These are phyloP conservation scores for Sycophila texana DNA, from an alignment of 2,888 invertebrate genomes.

Conservation along the genomic window DNA sequence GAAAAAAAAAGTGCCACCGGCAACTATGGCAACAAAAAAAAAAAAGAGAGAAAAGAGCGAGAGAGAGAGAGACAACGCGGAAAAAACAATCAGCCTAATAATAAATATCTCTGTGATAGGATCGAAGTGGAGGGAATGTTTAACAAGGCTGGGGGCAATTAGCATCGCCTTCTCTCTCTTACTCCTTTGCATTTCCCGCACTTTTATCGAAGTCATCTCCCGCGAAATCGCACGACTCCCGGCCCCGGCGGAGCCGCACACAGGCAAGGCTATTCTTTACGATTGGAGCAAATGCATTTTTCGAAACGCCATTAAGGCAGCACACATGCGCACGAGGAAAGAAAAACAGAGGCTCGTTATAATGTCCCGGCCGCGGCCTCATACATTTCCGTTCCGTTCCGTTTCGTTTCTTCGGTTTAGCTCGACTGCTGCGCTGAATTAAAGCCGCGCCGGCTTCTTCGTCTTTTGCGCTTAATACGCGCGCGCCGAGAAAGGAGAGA, in stretches of 20 bases:
- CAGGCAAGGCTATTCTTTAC: slow-evolving; percentile 40
- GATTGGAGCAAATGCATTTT: slow-evolving; percentile 47
- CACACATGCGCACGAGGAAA: background rate
- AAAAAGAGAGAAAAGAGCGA: background rate
- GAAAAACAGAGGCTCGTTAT: slow-evolving; percentile 23
- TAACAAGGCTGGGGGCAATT: slow-evolving; percentile 48
- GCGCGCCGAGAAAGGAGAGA: background rate
- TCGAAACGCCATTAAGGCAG: slow-evolving; percentile 45
- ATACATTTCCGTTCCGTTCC: slow-evolving; percentile 53
- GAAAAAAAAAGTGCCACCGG: background rate
- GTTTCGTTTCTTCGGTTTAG: slow-evolving; percentile 51
- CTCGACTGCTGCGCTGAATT: slow-evolving; percentile 20
- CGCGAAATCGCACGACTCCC: slow-evolving; percentile 37
- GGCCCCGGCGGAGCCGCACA: background rate
- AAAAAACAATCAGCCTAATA: slow-evolving; percentile 46
- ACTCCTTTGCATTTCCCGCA: slow-evolving; percentile 3
- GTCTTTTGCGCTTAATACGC: background rate
- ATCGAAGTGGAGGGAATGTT: slow-evolving; percentile 27
- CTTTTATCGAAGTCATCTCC: slow-evolving; percentile 53
- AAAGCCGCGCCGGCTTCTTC: slow-evolving; percentile 14
- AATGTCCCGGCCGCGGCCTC: slow-evolving; percentile 6
- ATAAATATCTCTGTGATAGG: slow-evolving; percentile 50
- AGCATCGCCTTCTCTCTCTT: slow-evolving; percentile 31
- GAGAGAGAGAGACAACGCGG: background rate
- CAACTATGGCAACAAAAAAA: background rate